These are phyloP conservation scores for Heptranchias perlo DNA, from an alignment of 2,113 vertebrate genomes.

Conservation along the genomic window DNA sequence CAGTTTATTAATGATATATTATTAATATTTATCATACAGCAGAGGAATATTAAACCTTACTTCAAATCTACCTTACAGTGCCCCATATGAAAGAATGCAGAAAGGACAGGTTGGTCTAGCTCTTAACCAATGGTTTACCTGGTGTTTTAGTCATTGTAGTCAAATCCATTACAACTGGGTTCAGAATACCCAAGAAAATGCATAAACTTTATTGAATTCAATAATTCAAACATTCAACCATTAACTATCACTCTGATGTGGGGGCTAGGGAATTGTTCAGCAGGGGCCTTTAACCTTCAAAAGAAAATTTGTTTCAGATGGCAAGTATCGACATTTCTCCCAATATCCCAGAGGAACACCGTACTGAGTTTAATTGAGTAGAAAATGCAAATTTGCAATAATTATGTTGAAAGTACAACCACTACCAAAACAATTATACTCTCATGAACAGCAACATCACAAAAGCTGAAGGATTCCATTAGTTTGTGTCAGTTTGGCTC, in stretches of 20 bases:
- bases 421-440: background rate
- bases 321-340: background rate
- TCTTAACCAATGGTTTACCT: background rate
- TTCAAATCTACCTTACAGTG: too few relatives aligned
- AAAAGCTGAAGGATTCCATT: background rate
- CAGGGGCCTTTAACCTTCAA: background rate
- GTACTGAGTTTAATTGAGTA: background rate
- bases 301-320: background rate
- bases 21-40: too few relatives aligned
- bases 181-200: background rate
- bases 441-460: background rate
- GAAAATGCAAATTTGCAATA: background rate
- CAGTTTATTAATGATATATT: too few relatives aligned
- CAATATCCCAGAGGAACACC: background rate
- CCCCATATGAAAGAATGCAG: background rate
- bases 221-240: slow-evolving; percentile 6
- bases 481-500: background rate
- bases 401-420: background rate
- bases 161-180: background rate
- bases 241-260: background rate
- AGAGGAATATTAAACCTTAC: too few relatives aligned
- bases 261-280: background rate
- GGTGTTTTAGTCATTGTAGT: background rate
- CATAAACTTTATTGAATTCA: background rate
- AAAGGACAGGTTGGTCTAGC: background rate